Base-by-base conservation (phyloP, 2,888 invertebrate species). In the Cinara cedri region DNA sequence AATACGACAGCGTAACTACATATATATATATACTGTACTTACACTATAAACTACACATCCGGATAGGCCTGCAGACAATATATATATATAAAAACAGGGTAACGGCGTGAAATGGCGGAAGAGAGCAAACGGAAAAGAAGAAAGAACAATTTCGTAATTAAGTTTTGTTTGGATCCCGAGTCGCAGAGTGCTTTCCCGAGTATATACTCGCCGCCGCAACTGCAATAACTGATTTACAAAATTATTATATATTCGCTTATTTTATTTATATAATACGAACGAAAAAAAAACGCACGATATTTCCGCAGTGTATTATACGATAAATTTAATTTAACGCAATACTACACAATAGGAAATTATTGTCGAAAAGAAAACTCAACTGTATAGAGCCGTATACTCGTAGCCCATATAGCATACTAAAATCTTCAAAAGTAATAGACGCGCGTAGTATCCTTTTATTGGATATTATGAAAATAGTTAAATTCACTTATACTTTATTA, bases 91-190 rank as follows among this genome's bases (percentile, higher is more conserved):
- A 19, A 55, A 34, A 42, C 24, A 26, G 1, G 54, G 14, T 1
- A 26, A 1, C 46, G n/a, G 34, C 14, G 71, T 11, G 14, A 46
- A 71, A 16, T 1, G 34, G 34, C 34, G 34, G 46, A 34, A 76
- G n/a, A 14, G 13, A 11, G 55, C 11, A 21, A 51, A 54, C 54
- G 11, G 34, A 62, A 60, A 24, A 26, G 24, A 46, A 46, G 46
- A 49, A 46, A 62, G 26, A 55, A 75, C 21, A 26, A 62, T 74
- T 54, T 72, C 70, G 62, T 42, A 70, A 81, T 81, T 46, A 57
- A 81, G 44, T 66, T 75, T 72, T 70, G 51, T 19, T 19, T 34
- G 16, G 19, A 34, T 34, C 3, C 9, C n/a, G 46, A 13, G 46
- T 14, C 16, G 24, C 46, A 24, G 16, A 66, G 26, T 34, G 26